phyloP scores from a whole-genome alignment of 2,797 vertebrate genomes.

The Sternotherus odoratus region DNA sequence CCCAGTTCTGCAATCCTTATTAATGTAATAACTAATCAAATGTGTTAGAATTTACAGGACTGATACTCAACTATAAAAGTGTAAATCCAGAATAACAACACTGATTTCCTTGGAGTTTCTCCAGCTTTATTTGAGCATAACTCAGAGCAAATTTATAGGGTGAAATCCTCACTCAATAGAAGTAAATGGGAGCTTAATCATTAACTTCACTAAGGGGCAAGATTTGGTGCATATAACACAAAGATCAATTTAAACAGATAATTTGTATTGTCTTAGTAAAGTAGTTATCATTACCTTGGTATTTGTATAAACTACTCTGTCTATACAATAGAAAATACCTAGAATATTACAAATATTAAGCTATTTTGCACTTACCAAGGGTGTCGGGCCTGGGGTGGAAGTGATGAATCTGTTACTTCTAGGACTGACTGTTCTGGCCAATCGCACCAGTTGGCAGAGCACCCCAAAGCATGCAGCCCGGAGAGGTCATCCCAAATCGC shows the following conservation, averaged over 20 bases:
- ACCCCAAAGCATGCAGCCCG: too few relatives aligned
- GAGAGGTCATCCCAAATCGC: too few relatives aligned
- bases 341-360: too few relatives aligned
- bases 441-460: too few relatives aligned
- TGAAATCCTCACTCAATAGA: too few relatives aligned
- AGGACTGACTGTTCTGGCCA: too few relatives aligned
- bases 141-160: not conserved
- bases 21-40: not conserved
- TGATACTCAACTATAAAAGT: not conserved
- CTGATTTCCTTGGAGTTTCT: not conserved
- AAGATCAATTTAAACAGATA: not conserved
- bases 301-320: not conserved
- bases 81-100: constrained; percentile 5
- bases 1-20: not conserved
- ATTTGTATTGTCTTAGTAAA: not conserved
- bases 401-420: too few relatives aligned
- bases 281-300: not conserved
- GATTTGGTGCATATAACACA: too few relatives aligned
- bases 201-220: too few relatives aligned
- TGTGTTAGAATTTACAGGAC: not conserved
- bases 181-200: too few relatives aligned
- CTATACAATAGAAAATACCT: too few relatives aligned
- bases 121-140: not conserved
- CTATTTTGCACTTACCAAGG: not conserved
- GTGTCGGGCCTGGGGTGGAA: too few relatives aligned